Conservation (phyloP, 23 tunicate species). For the Ciona savignyi region DNA sequence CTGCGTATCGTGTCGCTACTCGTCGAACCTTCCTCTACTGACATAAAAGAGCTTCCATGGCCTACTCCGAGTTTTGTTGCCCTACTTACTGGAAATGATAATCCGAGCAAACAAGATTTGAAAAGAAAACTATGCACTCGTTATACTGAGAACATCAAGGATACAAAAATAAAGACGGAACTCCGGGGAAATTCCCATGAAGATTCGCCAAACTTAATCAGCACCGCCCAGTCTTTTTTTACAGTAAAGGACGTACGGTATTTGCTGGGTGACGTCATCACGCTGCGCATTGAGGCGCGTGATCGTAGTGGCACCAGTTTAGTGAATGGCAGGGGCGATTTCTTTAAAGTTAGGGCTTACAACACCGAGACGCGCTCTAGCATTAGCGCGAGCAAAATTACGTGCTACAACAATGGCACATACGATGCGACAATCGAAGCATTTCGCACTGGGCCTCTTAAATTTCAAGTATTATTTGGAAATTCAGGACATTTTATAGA, state of each 20-base stretch:
- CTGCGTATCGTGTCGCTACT: not conserved
- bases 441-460: not conserved
- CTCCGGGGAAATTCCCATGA: not conserved
- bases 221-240: not conserved
- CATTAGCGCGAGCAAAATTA: not conserved
- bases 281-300: not conserved
- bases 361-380: not conserved
- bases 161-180: not conserved
- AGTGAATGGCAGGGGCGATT: not conserved
- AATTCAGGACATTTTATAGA: slow-evolving; percentile 3
- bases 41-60: not conserved
- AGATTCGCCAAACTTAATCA: too few relatives aligned
- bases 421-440: not conserved
- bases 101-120: not conserved
- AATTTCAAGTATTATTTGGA: not conserved
- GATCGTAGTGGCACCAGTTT: not conserved
- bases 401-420: not conserved
- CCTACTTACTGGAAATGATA: not conserved
- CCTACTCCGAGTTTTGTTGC: not conserved
- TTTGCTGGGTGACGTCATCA: not conserved
- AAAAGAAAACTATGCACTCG: not conserved
- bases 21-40: not conserved
- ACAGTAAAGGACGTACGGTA: not conserved
- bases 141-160: not conserved
- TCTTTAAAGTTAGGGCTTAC: not conserved